Conservation (phyloP, 1,140 invertebrate species). For the Zophobas atratus region DNA sequence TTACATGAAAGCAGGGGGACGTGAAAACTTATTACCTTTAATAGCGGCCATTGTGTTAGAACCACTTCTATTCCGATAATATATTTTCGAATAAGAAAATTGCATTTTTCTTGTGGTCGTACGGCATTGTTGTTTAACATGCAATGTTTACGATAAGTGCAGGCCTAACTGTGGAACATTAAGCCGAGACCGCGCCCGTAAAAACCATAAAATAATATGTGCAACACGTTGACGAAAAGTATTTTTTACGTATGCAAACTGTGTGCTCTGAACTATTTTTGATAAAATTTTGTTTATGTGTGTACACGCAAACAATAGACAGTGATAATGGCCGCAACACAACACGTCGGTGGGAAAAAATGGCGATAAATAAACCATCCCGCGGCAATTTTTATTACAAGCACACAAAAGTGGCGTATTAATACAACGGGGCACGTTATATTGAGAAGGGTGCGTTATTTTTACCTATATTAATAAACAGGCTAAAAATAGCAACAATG, state of each 20-base stretch:
- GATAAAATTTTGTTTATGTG: constrained; percentile 8
- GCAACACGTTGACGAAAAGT: not conserved
- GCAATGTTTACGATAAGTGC: constrained; percentile 29
- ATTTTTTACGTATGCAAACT: not conserved
- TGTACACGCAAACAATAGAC: constrained; percentile 10
- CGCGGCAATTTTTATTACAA: constrained; percentile 26
- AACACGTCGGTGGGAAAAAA: constrained; percentile 10
- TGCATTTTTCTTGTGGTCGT: constrained; percentile 41
- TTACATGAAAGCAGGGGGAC: constrained; percentile 22
- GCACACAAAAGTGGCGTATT: constrained; percentile 4
- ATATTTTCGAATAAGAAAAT: constrained; percentile 42
- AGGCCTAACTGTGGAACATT: not conserved
- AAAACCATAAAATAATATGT: not conserved
- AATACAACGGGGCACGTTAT: constrained; percentile 10
- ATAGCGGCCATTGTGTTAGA: constrained; percentile 29
- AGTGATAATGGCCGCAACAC: not conserved
- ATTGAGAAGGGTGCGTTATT: constrained; percentile 20
- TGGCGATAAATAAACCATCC: constrained; percentile 16
- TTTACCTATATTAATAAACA: constrained; percentile 32
- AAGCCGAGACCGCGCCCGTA: not conserved
- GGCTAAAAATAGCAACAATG: constrained; percentile 38
- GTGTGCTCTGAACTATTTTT: constrained; percentile 4
- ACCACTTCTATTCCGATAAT: constrained; percentile 39
- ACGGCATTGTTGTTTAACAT: constrained; percentile 35
- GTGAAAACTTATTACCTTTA: constrained; percentile 33